Percentiles rank a stretch among this genome's conserved stretches.
Evolutionary conservation across 2,888 invertebrate species (phyloP).

Genomic region (Hydropsyche betteni): DNA sequence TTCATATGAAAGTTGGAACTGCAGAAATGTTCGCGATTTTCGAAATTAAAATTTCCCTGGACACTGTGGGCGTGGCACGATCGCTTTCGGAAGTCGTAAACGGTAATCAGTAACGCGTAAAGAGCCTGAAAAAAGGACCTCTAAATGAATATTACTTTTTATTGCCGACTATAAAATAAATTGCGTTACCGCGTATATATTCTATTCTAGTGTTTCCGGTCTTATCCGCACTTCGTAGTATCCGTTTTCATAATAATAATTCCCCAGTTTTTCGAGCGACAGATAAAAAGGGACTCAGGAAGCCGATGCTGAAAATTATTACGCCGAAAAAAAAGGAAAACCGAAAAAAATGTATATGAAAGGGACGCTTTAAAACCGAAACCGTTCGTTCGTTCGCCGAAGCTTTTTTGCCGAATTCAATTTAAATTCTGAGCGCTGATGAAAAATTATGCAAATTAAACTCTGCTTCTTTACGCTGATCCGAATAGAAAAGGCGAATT

Average conservation of each 20-base stretch:
- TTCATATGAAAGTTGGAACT: too few species aligned
- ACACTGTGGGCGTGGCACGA: neutral
- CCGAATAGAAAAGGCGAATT: too few species aligned
- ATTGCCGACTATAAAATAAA: slow-evolving; percentile 31
- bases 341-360: neutral
- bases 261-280: neutral
- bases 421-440: too few species aligned
- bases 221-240: slow-evolving; percentile 12
- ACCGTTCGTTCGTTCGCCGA: too few species aligned
- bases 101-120: slow-evolving; percentile 35
- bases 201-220: neutral
- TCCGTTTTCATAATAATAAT: slow-evolving; percentile 14
- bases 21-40: too few species aligned
- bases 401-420: too few species aligned
- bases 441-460: too few species aligned
- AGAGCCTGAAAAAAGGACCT: slow-evolving; percentile 28
- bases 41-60: neutral
- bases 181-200: slow-evolving; percentile 22
- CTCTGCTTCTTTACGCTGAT: too few species aligned
- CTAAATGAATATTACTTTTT: slow-evolving; percentile 38
- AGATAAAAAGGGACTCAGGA: slow-evolving; percentile 12
- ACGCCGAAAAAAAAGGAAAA: neutral
- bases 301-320: slow-evolving; percentile 26
- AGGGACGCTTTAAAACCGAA: neutral
- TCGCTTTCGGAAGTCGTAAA: slow-evolving; percentile 35